phyloP scores from a whole-genome alignment of 2,797 vertebrate species.

The Bradypodion pumilum region DNA sequence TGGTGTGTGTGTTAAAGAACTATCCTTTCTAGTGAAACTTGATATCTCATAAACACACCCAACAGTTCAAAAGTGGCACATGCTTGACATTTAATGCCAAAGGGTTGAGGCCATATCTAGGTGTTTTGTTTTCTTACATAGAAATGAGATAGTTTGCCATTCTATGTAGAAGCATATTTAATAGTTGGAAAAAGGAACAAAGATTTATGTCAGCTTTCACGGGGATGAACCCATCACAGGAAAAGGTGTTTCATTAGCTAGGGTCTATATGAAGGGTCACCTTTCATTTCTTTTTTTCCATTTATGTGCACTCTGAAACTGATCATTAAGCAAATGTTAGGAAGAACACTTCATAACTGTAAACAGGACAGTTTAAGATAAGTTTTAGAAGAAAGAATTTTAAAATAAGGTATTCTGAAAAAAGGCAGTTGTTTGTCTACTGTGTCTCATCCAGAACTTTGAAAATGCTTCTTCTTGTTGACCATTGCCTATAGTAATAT shows the following conservation, averaged over 20 bases:
- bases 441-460: not conserved
- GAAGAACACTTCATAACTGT: not conserved
- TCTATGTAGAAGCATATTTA: not conserved
- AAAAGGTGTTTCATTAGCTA: slow-evolving; percentile 5
- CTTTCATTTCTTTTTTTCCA: not conserved
- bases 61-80: not conserved
- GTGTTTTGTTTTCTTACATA: not conserved
- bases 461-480: slow-evolving; percentile 19
- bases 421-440: not conserved
- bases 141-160: slow-evolving; percentile 3
- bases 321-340: not conserved
- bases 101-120: not conserved
- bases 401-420: not conserved
- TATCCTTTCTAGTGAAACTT: not conserved
- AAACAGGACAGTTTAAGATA: not conserved
- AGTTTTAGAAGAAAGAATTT: not conserved
- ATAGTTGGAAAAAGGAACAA: not conserved
- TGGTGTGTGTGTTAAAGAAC: not conserved
- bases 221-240: not conserved
- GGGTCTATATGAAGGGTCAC: not conserved
- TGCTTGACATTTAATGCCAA: not conserved
- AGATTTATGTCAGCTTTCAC: not conserved
- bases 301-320: not conserved
- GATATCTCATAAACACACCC: too few relatives aligned
- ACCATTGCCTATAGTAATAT: slow-evolving; percentile 12